A percentile compares a stretch with the other conserved stretches of the same genome.
phyloP scores from a whole-genome alignment of 2,888 invertebrate genomes.

The Poecilobothrus nobilitatus region DNA sequence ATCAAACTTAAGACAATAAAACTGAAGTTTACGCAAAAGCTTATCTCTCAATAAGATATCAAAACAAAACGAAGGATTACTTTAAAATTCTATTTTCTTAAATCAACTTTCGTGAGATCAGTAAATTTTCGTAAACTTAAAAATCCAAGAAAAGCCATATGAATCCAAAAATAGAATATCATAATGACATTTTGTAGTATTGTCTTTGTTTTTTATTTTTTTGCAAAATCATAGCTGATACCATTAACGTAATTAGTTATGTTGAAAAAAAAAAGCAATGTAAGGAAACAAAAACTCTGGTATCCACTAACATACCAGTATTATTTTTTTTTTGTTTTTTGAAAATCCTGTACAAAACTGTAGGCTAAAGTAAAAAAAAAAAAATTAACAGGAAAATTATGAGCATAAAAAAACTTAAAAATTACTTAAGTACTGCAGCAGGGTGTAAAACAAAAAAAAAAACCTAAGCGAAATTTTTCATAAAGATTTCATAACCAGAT shows the following conservation, averaged over 20 bases:
- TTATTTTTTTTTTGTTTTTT: too few relatives aligned
- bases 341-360: too few relatives aligned
- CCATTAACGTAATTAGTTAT: slow-evolving; percentile 4
- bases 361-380: not conserved
- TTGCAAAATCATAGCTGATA: not conserved
- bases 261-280: not conserved
- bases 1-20: too few relatives aligned
- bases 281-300: not conserved
- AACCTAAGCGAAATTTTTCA: not conserved
- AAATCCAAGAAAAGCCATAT: too few relatives aligned
- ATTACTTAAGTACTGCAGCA: not conserved
- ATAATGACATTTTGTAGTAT: not conserved
- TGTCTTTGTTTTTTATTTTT: not conserved
- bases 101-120: too few relatives aligned
- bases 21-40: too few relatives aligned
- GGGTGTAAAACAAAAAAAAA: not conserved
- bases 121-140: too few relatives aligned
- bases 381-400: not conserved
- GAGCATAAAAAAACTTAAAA: not conserved
- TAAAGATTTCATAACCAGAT: not conserved
- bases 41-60: too few relatives aligned
- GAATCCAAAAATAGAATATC: too few relatives aligned
- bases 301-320: too few relatives aligned
- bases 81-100: too few relatives aligned
- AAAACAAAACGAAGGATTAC: too few relatives aligned